Evolutionary conservation across 1,140 invertebrate genomes (phyloP).

Genomic region (Spodoptera frugiperda): DNA sequence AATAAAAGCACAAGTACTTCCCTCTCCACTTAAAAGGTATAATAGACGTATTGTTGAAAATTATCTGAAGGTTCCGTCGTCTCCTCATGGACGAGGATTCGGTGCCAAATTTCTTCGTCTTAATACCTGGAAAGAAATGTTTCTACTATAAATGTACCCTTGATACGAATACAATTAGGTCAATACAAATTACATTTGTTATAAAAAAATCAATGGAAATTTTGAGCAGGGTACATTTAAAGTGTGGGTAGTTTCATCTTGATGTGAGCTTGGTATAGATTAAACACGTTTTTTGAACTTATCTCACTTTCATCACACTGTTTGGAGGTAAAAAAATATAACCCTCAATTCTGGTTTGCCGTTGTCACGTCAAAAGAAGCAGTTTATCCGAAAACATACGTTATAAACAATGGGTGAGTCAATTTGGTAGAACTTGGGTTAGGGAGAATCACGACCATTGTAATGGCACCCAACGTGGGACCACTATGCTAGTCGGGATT

Average conservation of each 20-base stretch:
- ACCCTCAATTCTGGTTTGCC: no score
- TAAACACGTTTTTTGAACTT: no score
- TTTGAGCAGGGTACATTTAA: constrained; percentile 78
- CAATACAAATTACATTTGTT: constrained; percentile 1
- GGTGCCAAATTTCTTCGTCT: constrained; percentile 68
- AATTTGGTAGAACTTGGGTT: no score
- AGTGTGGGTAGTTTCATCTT: constrained; percentile 51
- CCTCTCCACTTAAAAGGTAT: constrained; percentile 83
- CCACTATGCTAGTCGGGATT: no score
- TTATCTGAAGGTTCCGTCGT: constrained; percentile 72
- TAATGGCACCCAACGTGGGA: no score
- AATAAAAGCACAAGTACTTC: constrained; percentile 79
- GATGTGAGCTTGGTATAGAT: no score
- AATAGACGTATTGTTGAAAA: constrained; percentile 79
- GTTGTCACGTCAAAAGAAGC: no score
- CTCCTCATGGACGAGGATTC: constrained; percentile 77
- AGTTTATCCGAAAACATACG: no score
- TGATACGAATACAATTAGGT: constrained; percentile 46
- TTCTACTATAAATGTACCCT: constrained; percentile 82
- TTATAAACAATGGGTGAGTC: no score
- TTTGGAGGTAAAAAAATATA: no score
- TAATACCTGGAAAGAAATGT: constrained; percentile 75
- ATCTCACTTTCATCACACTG: no score
- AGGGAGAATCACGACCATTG: no score
- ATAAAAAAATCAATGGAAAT: constrained; percentile 7